phyloP scores from a whole-genome alignment of 2,888 invertebrate species.

The Calliphora vomitoria region DNA sequence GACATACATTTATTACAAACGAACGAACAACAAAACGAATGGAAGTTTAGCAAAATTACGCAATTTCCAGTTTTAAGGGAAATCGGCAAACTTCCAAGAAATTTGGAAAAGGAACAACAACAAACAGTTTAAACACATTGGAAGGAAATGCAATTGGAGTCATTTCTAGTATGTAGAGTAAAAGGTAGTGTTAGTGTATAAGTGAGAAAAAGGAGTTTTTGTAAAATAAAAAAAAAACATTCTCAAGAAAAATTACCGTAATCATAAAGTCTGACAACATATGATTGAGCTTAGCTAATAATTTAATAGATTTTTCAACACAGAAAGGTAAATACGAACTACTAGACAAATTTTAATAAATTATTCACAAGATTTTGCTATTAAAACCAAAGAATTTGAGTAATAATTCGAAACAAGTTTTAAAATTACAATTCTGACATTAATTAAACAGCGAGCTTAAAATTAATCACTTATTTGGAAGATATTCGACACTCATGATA shows the following conservation, averaged over 20 bases:
- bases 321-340: neutral
- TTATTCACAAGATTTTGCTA: too few species aligned
- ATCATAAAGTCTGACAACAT: conserved; percentile 50
- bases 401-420: too few species aligned
- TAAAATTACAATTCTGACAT: too few species aligned
- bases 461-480: too few species aligned
- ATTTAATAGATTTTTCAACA: conserved; percentile 18
- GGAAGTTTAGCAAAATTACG: conserved; percentile 77
- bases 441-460: too few species aligned
- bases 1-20: neutral
- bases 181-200: neutral
- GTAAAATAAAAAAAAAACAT: too few species aligned
- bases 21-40: neutral
- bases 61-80: conserved; percentile 78
- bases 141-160: conserved; percentile 11
- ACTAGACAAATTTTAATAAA: too few species aligned
- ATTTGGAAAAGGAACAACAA: conserved; percentile 8
- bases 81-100: conserved; percentile 76
- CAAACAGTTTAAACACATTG: neutral
- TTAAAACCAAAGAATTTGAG: too few species aligned
- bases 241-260: conserved; percentile 15
- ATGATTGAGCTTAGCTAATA: conserved; percentile 44
- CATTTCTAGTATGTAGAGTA: neutral
- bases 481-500: too few species aligned
- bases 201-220: neutral